Conservation (phyloP, 2,888 invertebrate genomes). For the Morinoia aosen region DNA sequence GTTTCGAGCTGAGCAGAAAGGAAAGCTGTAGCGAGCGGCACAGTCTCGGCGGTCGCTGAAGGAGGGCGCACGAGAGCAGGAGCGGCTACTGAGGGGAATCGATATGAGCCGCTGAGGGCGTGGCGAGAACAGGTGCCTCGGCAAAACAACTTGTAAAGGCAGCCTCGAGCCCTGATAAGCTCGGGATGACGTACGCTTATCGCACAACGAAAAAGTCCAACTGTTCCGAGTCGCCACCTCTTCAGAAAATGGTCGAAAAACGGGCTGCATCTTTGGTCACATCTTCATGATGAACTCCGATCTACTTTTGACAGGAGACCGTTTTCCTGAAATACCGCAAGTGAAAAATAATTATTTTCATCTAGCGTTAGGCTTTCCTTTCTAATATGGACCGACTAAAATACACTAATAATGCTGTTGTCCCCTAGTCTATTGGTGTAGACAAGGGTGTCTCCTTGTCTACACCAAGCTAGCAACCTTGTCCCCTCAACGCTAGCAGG, state of each 20-base stretch:
- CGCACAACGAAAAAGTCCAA: background rate
- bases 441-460: too few relatives aligned
- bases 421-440: too few relatives aligned
- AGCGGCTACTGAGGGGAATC: background rate
- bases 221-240: background rate
- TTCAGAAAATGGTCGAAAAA: background rate
- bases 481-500: background rate
- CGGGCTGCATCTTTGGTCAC: background rate
- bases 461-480: too few relatives aligned
- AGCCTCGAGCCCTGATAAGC: background rate
- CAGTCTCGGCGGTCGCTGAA: background rate
- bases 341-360: background rate
- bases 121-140: constrained; percentile 33
- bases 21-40: background rate
- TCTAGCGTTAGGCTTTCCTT: background rate
- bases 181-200: background rate
- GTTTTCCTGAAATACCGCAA: too few relatives aligned
- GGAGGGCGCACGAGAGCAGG: constrained; percentile 2
- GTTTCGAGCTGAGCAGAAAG: background rate
- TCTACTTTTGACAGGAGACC: too few relatives aligned
- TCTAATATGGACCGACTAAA: background rate
- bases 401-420: too few relatives aligned
- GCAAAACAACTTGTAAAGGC: constrained; percentile 11
- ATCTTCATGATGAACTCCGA: background rate
- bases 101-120: constrained; percentile 7